Base-by-base conservation (phyloP, 2,888 invertebrate genomes). In the Ormyrus thymus region DNA sequence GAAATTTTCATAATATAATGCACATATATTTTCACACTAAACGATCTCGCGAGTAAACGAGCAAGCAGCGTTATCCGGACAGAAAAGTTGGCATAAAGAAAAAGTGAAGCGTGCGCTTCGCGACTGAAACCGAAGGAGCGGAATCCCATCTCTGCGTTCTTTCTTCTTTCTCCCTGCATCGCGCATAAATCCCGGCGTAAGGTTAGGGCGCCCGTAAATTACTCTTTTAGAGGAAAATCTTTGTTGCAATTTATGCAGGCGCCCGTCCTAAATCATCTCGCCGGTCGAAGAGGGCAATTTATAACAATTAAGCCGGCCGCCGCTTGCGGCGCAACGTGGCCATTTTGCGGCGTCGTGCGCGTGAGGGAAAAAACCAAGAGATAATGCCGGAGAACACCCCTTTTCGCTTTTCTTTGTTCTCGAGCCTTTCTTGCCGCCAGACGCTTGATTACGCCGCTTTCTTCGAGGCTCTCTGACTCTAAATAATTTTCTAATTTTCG, bases 241-340 rank as follows among this genome's bases (percentile, higher is more conserved):
- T 87, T 87, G 87, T 87, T 87, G 87, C 87, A 86, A 88, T 88
- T 88, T 89, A 89, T 88, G 86, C 86, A 85, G 82, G 83, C 87
- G 83, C 75, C 76, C 82, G 82, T 85, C 85, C 85, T 89, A 87
- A 89, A 89, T 89, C 89, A 89, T 89, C 86, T 85, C 84, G 84
- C 85, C 83, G 86, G 84, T 86, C 87, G 85, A 88, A 88, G 85
- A 84, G 85, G 82, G 87, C 88, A 88, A 89, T 89, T 89, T 88
- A 89, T 89, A 89, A 89, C 88, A 88, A 89, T 89, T 89, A 89
- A 86, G 84, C 83, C 78, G 45, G 77, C 62, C 81, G 72, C 43
- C 68, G 74, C 74, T 64, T 78, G 77, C 59, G 68, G 75, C 77
- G 68, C 69, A 70, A 64, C 71, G 75, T 29, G 29, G 29, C 58